Percentiles rank a stretch among this genome's conserved stretches.
Conservation (phyloP, 2,888 invertebrate species). For the Pharmacophagus antenor region DNA sequence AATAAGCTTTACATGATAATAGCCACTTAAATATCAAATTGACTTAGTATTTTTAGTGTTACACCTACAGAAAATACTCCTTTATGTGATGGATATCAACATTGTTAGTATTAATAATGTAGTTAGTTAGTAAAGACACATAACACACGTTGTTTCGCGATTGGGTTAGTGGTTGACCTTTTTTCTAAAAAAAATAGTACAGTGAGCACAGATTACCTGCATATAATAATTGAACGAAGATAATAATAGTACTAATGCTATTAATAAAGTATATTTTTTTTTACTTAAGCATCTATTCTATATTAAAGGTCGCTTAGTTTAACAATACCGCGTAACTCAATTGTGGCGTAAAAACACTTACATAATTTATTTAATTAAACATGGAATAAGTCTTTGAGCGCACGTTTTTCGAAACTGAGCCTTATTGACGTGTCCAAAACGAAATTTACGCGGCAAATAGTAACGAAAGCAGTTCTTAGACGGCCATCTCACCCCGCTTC, state of each 20-base stretch:
- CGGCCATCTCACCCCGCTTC: constrained; percentile 21
- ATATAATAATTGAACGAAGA: neutral
- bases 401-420: constrained; percentile 15
- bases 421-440: constrained; percentile 16
- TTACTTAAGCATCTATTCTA: neutral
- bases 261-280: too few relatives aligned
- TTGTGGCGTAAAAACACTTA: constrained; percentile 21
- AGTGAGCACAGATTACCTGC: neutral
- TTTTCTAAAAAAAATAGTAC: neutral
- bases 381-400: neutral
- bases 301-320: neutral
- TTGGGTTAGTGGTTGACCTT: neutral
- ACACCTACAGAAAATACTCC: neutral
- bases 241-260: neutral
- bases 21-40: neutral
- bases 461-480: constrained; percentile 20
- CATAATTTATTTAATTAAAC: constrained; percentile 24
- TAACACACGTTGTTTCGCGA: neutral
- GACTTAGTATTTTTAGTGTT: neutral
- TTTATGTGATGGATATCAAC: neutral
- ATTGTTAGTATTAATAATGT: neutral
- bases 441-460: constrained; percentile 26
- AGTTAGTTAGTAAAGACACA: neutral
- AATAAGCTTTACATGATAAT: neutral
- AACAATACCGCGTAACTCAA: neutral